A percentile compares a stretch with the other conserved stretches of the same genome.
These are phyloP conservation scores for Sebastes cheni DNA, from an alignment of 2,797 vertebrate genomes.

Conservation along the genomic window DNA sequence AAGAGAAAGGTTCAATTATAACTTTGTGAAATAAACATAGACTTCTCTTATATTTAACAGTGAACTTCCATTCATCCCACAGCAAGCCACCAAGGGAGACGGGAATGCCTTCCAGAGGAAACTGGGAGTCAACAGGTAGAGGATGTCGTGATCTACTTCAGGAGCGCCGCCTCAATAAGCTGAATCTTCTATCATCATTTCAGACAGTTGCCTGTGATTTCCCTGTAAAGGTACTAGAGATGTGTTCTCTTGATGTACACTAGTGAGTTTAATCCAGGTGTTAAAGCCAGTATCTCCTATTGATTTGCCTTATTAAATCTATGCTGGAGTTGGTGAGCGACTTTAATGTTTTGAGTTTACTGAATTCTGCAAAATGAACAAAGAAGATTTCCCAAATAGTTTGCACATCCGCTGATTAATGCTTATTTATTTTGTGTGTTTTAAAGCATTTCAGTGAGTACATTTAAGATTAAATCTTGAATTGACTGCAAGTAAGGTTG, in stretches of 20 bases:
- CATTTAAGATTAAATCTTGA: not conserved
- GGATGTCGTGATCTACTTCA: not conserved
- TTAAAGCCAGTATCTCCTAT: not conserved
- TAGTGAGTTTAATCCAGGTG: not conserved
- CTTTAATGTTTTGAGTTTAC: not conserved
- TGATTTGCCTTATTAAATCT: not conserved
- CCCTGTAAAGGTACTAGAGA: not conserved
- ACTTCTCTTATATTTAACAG: not conserved
- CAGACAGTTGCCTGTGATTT: not conserved
- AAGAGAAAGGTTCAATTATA: not conserved
- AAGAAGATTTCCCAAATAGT: not conserved
- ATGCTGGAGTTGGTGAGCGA: not conserved
- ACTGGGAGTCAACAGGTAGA: slow-evolving; percentile 81
- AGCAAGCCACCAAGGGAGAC: slow-evolving; percentile 92
- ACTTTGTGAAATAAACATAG: not conserved
- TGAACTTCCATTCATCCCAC: slow-evolving; percentile 18
- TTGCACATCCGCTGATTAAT: not conserved
- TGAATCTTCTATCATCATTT: not conserved
- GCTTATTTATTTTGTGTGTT: not conserved
- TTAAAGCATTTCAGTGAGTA: not conserved
- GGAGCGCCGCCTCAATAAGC: not conserved
- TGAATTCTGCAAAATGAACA: not conserved
- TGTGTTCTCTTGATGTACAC: not conserved
- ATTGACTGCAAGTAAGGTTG: not conserved
- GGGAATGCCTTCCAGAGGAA: slow-evolving; percentile 90